Conservation (phyloP, 1,140 invertebrate genomes). For the Caenorhabditis tropicalis region DNA sequence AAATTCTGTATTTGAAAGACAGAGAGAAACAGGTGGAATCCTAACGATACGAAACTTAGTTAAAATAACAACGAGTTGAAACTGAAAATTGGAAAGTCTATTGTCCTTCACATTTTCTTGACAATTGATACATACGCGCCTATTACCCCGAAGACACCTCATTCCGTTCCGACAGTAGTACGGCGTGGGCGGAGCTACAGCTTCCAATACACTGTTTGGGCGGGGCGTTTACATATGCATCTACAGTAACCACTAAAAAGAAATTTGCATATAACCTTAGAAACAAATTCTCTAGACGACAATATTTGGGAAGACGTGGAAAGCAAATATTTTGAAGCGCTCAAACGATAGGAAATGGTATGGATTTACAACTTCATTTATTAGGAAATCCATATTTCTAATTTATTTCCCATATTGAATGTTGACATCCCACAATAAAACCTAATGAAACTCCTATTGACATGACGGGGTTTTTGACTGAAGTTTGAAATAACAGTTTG, state of each 20-base stretch:
- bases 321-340: conserved; percentile 20
- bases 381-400: not conserved
- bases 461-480: too few relatives aligned
- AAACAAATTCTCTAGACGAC: conserved; percentile 16
- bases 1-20: not conserved
- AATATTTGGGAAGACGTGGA: conserved; percentile 38
- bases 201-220: conserved; percentile 15
- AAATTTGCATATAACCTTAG: conserved; percentile 22
- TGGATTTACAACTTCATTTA: not conserved
- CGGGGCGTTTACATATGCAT: not conserved
- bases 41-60: not conserved
- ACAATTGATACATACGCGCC: conserved; percentile 21
- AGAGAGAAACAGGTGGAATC: not conserved
- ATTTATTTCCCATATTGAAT: not conserved
- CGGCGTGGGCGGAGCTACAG: not conserved
- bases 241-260: not conserved
- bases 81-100: not conserved
- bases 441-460: too few relatives aligned
- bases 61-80: not conserved
- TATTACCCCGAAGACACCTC: conserved; percentile 21
- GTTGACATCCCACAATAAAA: too few relatives aligned
- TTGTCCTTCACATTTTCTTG: not conserved
- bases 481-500: too few relatives aligned
- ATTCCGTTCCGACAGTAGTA: not conserved
- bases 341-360: not conserved